Base-by-base conservation (phyloP, 2,888 invertebrate species). In the Sphinx pinastri region DNA sequence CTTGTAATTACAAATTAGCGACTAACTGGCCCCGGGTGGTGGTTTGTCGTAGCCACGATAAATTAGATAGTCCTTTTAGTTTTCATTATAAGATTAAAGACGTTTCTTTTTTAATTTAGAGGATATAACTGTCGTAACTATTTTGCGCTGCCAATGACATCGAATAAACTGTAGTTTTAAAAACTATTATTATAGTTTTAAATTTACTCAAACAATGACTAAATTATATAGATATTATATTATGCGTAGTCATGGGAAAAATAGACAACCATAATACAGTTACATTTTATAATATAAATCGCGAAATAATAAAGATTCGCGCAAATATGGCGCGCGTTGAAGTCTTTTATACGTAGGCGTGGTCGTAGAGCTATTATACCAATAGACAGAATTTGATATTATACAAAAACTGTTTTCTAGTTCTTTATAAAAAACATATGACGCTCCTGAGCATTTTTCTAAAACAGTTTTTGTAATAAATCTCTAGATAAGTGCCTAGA, bases 1-100 rank as follows among this genome's bases (percentile, higher is more conserved):
- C 86, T 82, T 84, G 79, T 86, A 87, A 88, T 89, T 88, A 86
- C 83, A 84, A 89, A 88, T 89, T 86, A 86, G 81, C 81, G 77
- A 79, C 76, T 82, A 82, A 80, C 81, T 79, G 79, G 81, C 57
- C 45, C 16, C 63, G 63, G 58, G 59, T 59, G 38, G 66, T 71
- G 47, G 11, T 59, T 67, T 38, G 38, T 68, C 45, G 55, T 31
- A 11, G 14, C 19, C n/a, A 7, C 13, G 19, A 54, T 54, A 31
- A n/a, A 14, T 54, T 54, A 25, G 13, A 25, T 45, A 31, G 68
- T 14, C 38, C 13, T 38, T 38, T 38, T 38, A 38, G 8, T 38
- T 38, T 38, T 38, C 5, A 38, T 38, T 38, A 38, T 7, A 38
- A 38, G 3, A 38, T 38, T 38, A 38, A 8, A 38, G 38, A 38